phyloP scores from a whole-genome alignment of 2,888 invertebrate genomes.

The Tachystola acroxantha region DNA sequence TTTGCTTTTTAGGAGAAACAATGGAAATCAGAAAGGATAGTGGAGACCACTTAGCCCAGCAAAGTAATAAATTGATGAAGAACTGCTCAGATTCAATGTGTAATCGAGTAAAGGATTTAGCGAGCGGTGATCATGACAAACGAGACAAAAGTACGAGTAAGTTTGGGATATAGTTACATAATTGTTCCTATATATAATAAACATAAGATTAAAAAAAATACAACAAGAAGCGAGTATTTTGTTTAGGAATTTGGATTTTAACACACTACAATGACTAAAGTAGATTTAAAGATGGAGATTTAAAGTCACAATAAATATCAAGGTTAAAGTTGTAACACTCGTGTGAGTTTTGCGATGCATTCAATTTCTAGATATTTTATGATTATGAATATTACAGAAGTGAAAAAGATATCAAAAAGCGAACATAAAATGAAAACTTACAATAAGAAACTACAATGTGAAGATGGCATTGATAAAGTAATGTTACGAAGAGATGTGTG shows the following conservation, averaged over 20 bases:
- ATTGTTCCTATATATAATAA: too few species aligned
- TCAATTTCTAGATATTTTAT: too few species aligned
- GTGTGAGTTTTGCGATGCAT: too few species aligned
- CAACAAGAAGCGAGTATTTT: too few species aligned
- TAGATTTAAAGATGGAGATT: too few species aligned
- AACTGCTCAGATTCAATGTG: background rate
- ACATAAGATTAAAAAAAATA: too few species aligned
- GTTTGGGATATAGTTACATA: too few species aligned
- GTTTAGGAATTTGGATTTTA: too few species aligned
- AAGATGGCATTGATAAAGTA: background rate
- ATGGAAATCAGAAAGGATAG: slow-evolving; percentile 1
- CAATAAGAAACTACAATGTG: background rate
- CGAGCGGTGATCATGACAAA: slow-evolving; percentile 11
- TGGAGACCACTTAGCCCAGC: slow-evolving; percentile 3
- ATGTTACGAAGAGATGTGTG: background rate
- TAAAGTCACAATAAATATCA: too few species aligned
- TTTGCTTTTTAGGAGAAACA: background rate
- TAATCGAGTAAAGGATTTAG: slow-evolving; percentile 2
- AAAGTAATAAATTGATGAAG: background rate
- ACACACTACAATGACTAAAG: too few species aligned
- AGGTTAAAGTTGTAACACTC: too few species aligned
- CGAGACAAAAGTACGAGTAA: slow-evolving; percentile 9
- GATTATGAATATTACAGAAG: too few species aligned
- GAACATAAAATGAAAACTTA: slow-evolving; percentile 2
- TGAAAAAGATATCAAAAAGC: slow-evolving; percentile 3